Base-by-base conservation (phyloP, 2,888 invertebrate genomes). In the Pterostichus niger region DNA sequence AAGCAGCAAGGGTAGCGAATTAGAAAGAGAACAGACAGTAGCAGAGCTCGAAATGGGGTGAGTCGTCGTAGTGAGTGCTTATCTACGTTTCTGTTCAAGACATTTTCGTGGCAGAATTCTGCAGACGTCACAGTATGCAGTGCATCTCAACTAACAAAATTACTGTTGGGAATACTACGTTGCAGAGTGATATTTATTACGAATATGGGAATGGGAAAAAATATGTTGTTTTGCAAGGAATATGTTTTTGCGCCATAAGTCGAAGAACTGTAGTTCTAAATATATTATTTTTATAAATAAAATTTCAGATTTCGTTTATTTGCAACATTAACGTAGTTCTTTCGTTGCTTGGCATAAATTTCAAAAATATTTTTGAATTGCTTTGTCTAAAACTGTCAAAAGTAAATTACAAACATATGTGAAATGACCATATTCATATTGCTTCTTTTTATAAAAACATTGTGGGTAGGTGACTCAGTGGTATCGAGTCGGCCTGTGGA, bases 31-130 rank as follows among this genome's bases (percentile, higher is more conserved):
- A 59, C 24, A 59, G 59, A 59, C 59, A 59, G 54, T 54, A 15
- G 33, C 61, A 31, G 52, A 17, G 40, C 64, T 13, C 64, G 9
- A 24, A 5, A 54, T 61, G 64, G 64, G 13, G 33, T 64, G 64
- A 33, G 64, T 64, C 13, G 40, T 13, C 13, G 64, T 33, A 10
- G 33, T 61, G 64, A 64, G 35, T 64, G 64, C 64, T 64, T 64
- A 64, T 64, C 64, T 64, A 64, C 64, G 64, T 64, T 64, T 64
- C 35, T 64, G 40, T 64, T 64, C 64, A n/a, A 40, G 33, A 64
- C 54, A 56, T 52, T 35, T 15, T 76, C 54, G 54, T 76, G 15
- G 35, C 40, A 13, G 64, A 64, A 24, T 59, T 33, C 64, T 35
- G 35, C 59, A 56, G 52, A 56, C 76, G 76, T 76, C 76, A 54